Evolutionary conservation across 2,888 invertebrate species (phyloP).

Genomic region (Caenorhabditis virilis): DNA sequence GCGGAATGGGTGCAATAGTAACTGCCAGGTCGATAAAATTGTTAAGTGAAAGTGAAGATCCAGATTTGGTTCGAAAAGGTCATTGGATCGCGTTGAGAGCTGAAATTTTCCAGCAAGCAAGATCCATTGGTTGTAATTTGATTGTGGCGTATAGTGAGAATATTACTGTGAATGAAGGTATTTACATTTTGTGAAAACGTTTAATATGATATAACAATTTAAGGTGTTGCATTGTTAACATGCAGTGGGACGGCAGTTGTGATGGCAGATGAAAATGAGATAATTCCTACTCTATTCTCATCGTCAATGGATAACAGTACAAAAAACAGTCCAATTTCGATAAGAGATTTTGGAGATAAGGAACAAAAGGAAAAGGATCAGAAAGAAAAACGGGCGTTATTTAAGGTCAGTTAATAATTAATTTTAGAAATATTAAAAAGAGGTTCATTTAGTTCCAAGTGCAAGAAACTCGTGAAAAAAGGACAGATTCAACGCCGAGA

Average conservation of each 20-base stretch:
- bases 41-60: constrained; percentile 37
- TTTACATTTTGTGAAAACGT: neutral
- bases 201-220: neutral
- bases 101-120: constrained; percentile 90
- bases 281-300: neutral
- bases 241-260: constrained; percentile 30
- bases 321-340: constrained; percentile 21
- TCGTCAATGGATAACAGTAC: constrained; percentile 8
- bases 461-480: constrained; percentile 21
- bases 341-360: constrained; percentile 20
- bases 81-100: constrained; percentile 95
- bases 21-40: constrained; percentile 30
- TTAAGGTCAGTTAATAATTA: no score
- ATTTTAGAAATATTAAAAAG: no score
- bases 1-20: constrained; percentile 37
- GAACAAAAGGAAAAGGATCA: constrained; percentile 18
- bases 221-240: constrained; percentile 33
- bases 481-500: constrained; percentile 29
- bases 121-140: constrained; percentile 89
- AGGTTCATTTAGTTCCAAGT: constrained; percentile 26
- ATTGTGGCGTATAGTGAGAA: constrained; percentile 91
- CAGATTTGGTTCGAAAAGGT: constrained; percentile 19
- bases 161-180: constrained; percentile 77
- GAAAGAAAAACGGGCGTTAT: no score
- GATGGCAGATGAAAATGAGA: constrained; percentile 15